Evolutionary conservation across 2,113 vertebrate genomes (phyloP).

Genomic region (Himantopus leucocephalus): DNA sequence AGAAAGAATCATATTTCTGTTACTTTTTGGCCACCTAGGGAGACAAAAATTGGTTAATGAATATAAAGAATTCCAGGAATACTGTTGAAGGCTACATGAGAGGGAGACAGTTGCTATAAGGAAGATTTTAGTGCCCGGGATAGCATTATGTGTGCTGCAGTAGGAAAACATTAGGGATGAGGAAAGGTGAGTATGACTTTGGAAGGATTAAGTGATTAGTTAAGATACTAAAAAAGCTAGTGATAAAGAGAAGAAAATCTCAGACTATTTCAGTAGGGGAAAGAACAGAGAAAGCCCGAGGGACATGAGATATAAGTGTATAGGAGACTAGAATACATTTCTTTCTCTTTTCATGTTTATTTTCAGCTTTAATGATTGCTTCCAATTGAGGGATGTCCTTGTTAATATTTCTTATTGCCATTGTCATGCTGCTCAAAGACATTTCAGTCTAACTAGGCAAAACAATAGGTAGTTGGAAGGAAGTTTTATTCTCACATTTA

Average conservation of each 20-base stretch:
- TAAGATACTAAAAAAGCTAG: neutral
- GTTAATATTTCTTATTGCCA: neutral
- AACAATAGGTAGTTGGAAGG: neutral
- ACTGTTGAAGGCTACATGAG: neutral
- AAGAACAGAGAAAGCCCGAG: neutral
- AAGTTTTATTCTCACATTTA: neutral
- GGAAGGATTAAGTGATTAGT: neutral
- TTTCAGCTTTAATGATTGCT: neutral
- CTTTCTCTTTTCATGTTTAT: neutral
- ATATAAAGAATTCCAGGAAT: neutral
- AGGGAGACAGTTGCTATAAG: accelerated
- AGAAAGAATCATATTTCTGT: neutral
- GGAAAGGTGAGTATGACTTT: neutral
- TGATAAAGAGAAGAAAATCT: neutral
- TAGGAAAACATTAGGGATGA: neutral
- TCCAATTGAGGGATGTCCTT: neutral
- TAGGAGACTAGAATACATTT: neutral
- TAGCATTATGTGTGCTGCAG: neutral
- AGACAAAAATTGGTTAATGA: neutral
- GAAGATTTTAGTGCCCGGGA: neutral
- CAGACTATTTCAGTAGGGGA: neutral
- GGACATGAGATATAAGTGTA: neutral
- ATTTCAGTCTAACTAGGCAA: neutral
- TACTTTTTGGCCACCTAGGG: neutral
- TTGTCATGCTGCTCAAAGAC: neutral